These are phyloP conservation scores for Sminthurides aquaticus DNA, from an alignment of 2,888 invertebrate genomes.

Conservation along the genomic window DNA sequence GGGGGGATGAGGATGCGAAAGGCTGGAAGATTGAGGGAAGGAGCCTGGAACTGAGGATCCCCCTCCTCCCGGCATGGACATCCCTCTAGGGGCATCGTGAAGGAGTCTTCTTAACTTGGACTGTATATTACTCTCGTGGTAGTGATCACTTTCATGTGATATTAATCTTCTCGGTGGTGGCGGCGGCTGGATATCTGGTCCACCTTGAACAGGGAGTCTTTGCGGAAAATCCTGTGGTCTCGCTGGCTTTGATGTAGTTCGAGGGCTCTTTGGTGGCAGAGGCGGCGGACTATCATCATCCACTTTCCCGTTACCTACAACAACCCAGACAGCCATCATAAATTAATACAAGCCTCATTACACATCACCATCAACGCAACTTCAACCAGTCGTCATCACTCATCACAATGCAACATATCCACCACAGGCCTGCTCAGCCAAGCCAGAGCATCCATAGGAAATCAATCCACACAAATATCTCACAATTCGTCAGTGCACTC, in stretches of 20 bases:
- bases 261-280: conserved; percentile 44
- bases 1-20: background rate
- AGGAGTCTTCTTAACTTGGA: conserved; percentile 22
- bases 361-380: background rate
- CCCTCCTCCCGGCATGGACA: conserved; percentile 25
- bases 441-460: no score
- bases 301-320: conserved; percentile 5
- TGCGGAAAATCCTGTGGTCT: conserved; percentile 41
- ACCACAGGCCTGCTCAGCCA: no score
- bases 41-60: conserved; percentile 15
- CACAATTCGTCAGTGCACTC: no score
- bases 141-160: conserved; percentile 20
- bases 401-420: no score
- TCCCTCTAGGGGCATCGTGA: conserved; percentile 36
- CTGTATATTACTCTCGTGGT: conserved; percentile 20
- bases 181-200: conserved; percentile 24
- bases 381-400: background rate
- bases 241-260: conserved; percentile 36
- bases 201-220: conserved; percentile 24
- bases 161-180: conserved; percentile 24
- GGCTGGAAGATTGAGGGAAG: background rate
- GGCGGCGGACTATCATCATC: conserved; percentile 42
- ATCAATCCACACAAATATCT: no score
- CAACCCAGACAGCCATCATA: background rate
- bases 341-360: conserved; percentile 5